Percentiles rank a stretch among this genome's conserved stretches.
These are phyloP conservation scores for Salvelinus namaycush DNA, from an alignment of 2,113 vertebrate species.

Conservation along the genomic window DNA sequence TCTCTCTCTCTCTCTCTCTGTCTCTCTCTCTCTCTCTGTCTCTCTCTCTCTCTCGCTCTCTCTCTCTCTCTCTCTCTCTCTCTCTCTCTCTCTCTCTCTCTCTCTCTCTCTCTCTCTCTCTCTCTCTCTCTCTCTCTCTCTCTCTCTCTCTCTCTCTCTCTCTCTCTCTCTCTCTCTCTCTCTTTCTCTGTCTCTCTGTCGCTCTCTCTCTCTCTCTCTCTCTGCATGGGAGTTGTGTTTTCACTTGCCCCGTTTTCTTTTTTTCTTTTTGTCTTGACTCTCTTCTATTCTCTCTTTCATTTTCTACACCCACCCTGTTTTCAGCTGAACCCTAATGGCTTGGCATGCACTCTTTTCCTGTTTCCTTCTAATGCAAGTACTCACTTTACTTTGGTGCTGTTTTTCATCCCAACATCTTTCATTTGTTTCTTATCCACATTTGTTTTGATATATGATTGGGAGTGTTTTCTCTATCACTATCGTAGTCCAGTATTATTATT, in stretches of 20 bases:
- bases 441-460: slow-evolving; percentile 78
- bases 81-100: too few relatives aligned
- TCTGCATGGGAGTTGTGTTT: slow-evolving; percentile 37
- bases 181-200: too few relatives aligned
- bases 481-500: neutral
- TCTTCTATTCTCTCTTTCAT: slow-evolving; percentile 13
- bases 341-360: slow-evolving; percentile 76
- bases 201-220: slow-evolving; percentile 4
- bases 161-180: too few relatives aligned
- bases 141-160: neutral
- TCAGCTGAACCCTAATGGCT: slow-evolving; percentile 69
- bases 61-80: too few relatives aligned
- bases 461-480: slow-evolving; percentile 15
- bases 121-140: slow-evolving; percentile 5
- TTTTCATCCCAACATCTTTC: slow-evolving; percentile 7
- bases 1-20: too few relatives aligned
- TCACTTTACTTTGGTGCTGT: slow-evolving; percentile 44
- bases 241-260: slow-evolving; percentile 13
- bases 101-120: too few relatives aligned
- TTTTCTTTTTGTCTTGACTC: slow-evolving; percentile 29
- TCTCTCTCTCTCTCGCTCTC: too few relatives aligned
- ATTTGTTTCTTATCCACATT: slow-evolving; percentile 13
- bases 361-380: slow-evolving; percentile 75
- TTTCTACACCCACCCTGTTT: slow-evolving; percentile 32
- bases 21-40: too few relatives aligned